Evolutionary conservation across 2,113 vertebrate species (phyloP).

Genomic region (Cyprinodon variegatus): DNA sequence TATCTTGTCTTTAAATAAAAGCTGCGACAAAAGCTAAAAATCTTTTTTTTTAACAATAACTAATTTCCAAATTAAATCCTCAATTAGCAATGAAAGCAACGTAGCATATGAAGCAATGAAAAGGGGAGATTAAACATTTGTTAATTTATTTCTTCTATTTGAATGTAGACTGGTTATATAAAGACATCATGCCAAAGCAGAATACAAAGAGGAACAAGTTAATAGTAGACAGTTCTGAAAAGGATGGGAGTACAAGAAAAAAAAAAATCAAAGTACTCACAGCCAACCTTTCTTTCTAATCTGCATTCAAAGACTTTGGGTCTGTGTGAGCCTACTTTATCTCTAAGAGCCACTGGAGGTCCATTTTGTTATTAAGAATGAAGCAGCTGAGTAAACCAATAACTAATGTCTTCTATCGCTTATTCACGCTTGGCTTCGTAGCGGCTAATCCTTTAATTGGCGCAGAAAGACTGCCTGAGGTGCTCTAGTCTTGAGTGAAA

Average conservation of each 20-base stretch:
- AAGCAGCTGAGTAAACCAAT: constrained; percentile 60
- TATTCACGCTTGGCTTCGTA: constrained; percentile 54
- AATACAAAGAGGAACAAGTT: constrained; percentile 12
- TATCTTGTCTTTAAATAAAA: too few species aligned
- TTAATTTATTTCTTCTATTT: constrained; percentile 50
- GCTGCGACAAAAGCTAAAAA: too few species aligned
- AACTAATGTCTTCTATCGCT: constrained; percentile 54
- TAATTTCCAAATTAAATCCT: too few species aligned
- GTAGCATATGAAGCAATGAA: not conserved
- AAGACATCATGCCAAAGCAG: constrained; percentile 37
- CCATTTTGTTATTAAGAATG: constrained; percentile 49
- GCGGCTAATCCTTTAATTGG: constrained; percentile 65
- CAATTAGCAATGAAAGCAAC: too few species aligned
- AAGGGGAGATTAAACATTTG: constrained; percentile 16
- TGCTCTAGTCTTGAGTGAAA: constrained; percentile 39
- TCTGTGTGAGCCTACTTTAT: constrained; percentile 34
- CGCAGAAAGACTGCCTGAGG: constrained; percentile 32
- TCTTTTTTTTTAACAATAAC: too few species aligned
- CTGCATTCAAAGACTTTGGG: constrained; percentile 19
- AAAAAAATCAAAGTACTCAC: constrained; percentile 17
- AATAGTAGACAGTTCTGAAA: constrained; percentile 31
- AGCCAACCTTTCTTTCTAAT: constrained; percentile 12
- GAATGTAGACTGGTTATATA: constrained; percentile 46
- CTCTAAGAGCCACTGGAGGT: constrained; percentile 36
- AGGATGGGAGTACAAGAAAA: constrained; percentile 6